Percentiles rank a stretch among this genome's conserved stretches.
phyloP scores from a whole-genome alignment of 2,797 vertebrate genomes.

The Parauchenoglanis punctatus region DNA sequence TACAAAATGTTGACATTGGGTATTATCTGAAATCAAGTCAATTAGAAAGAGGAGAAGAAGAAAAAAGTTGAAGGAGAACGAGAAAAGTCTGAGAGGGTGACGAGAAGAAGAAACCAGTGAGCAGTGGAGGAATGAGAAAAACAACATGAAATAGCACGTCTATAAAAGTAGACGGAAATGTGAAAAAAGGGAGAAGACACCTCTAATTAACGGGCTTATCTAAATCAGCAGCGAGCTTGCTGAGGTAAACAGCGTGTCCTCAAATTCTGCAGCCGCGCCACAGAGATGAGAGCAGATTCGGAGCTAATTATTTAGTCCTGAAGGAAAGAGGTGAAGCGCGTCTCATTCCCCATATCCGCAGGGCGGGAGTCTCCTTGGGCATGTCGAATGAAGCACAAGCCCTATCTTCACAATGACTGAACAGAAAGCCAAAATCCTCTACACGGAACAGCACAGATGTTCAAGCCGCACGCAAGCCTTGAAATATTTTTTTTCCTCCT shows the following conservation, averaged over 20 bases:
- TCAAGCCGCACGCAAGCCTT: background rate
- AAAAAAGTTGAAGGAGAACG: background rate
- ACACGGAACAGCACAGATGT: constrained; percentile 39
- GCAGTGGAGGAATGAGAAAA: background rate
- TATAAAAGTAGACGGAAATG: constrained; percentile 24
- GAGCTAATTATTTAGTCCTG: constrained; percentile 43
- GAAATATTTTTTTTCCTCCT: background rate
- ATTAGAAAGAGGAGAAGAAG: background rate
- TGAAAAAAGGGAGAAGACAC: constrained; percentile 27
- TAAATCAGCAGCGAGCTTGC: constrained; percentile 37
- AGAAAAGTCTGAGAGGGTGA: background rate
- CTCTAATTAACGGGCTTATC: constrained; percentile 44
- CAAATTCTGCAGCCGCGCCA: constrained; percentile 14
- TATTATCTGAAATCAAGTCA: background rate
- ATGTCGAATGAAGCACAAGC: constrained; percentile 39
- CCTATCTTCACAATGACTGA: constrained; percentile 34
- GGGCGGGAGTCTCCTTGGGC: constrained; percentile 37
- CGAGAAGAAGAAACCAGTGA: background rate
- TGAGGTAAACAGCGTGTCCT: constrained; percentile 46
- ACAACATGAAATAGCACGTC: constrained; percentile 8
- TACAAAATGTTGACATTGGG: background rate
- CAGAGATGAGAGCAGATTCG: constrained; percentile 40
- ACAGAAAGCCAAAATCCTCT: constrained; percentile 32
- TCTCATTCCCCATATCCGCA: constrained; percentile 38
- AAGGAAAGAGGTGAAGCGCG: constrained; percentile 31